Conservation (phyloP, 2,797 vertebrate genomes). For the Cuniculus paca region DNA sequence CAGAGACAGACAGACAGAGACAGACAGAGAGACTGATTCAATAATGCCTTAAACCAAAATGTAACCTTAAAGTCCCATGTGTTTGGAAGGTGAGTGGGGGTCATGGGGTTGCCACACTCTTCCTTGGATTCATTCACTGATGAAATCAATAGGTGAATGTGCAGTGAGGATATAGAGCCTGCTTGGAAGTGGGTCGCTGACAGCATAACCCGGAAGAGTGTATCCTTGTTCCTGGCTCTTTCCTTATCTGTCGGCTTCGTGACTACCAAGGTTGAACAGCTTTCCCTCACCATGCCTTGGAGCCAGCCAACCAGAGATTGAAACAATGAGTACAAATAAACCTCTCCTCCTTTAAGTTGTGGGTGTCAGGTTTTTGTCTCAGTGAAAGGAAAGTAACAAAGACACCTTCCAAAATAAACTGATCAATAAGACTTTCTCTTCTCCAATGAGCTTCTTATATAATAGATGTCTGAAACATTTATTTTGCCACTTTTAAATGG, state of each 20-base stretch:
- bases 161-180: neutral
- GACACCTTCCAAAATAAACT: neutral
- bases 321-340: neutral
- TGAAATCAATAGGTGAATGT: neutral
- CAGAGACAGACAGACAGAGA: neutral
- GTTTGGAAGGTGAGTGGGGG: neutral
- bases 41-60: neutral
- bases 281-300: neutral
- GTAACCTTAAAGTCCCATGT: neutral
- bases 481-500: slow-evolving; percentile 24
- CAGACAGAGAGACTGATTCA: neutral
- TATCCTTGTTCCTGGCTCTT: neutral
- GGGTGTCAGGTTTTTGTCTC: neutral
- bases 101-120: neutral
- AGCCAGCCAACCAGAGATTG: neutral
- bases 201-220: neutral
- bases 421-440: neutral
- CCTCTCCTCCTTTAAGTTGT: neutral
- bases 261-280: neutral
- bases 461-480: slow-evolving; percentile 35
- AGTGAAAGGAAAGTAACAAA: neutral
- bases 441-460: neutral
- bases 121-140: neutral
- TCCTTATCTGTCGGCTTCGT: neutral
- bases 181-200: neutral